Conservation (phyloP, 2,797 vertebrate species). For the Rhabdomys pumilio region DNA sequence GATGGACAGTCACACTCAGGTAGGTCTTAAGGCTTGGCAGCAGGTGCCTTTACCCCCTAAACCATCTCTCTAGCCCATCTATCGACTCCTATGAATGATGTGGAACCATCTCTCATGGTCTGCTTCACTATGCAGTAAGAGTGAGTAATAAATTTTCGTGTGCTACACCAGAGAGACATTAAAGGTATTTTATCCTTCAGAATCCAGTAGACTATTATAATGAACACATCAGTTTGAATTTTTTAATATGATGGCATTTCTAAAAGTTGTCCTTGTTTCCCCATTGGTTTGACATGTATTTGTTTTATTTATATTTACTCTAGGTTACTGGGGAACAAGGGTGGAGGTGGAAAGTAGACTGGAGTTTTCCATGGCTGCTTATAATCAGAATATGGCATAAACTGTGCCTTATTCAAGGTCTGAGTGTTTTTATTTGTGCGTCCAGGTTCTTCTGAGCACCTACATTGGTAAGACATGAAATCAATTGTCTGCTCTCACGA, state of each 20-base stretch:
- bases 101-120: not conserved
- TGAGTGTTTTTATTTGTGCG: slow-evolving; percentile 7
- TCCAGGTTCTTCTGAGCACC: not conserved
- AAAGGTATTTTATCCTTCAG: slow-evolving; percentile 3
- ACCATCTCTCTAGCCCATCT: not conserved
- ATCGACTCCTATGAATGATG: not conserved
- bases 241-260: slow-evolving; percentile 20
- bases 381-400: not conserved
- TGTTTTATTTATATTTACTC: slow-evolving; percentile 37
- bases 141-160: not conserved
- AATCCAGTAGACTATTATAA: not conserved
- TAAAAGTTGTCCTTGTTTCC: not conserved
- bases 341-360: not conserved
- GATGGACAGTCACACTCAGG: not conserved
- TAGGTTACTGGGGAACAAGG: not conserved
- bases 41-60: not conserved
- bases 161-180: not conserved
- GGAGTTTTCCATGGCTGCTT: slow-evolving; percentile 36
- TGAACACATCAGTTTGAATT: not conserved
- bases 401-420: slow-evolving; percentile 16
- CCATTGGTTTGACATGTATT: not conserved
- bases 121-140: not conserved
- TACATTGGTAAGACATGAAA: not conserved
- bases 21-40: not conserved
- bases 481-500: not conserved